Evolutionary conservation across 1,140 invertebrate species (phyloP).

Genomic region (Drosophila obscura): DNA sequence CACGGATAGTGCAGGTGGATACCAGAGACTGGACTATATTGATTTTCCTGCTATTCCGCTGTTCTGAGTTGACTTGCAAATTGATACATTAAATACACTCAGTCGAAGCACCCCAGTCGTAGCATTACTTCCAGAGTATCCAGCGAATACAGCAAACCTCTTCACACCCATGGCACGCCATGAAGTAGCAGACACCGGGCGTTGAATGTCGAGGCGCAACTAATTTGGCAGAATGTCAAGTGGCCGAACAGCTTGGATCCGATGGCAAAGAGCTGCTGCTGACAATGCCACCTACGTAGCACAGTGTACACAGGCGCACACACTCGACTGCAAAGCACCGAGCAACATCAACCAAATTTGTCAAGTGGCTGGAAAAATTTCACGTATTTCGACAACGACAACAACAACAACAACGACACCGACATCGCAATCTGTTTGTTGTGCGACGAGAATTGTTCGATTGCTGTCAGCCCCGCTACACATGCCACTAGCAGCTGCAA

Average conservation of each 20-base stretch:
- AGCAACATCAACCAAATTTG: conserved; percentile 47
- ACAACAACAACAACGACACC: conserved; percentile 14
- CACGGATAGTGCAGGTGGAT: conserved; percentile 35
- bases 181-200: conserved; percentile 22
- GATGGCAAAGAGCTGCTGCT: conserved; percentile 40
- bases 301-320: conserved; percentile 26
- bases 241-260: conserved; percentile 31
- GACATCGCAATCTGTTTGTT: conserved; percentile 45
- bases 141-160: conserved; percentile 2
- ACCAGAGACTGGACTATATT: conserved; percentile 3
- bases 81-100: conserved; percentile 16
- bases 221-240: conserved; percentile 58
- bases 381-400: conserved; percentile 49
- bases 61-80: conserved; percentile 15
- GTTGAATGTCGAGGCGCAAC: conserved; percentile 55
- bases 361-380: conserved; percentile 62
- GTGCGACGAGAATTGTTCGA: conserved; percentile 45
- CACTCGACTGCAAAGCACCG: conserved; percentile 51
- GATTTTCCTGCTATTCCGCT: neutral
- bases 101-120: too few relatives aligned
- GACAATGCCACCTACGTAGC: conserved; percentile 51
- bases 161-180: conserved; percentile 7
- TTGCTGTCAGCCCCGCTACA: conserved; percentile 18
- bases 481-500: conserved; percentile 31
- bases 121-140: neutral